Conservation (phyloP, 2,888 invertebrate genomes). For the Oscheius sp. region DNA sequence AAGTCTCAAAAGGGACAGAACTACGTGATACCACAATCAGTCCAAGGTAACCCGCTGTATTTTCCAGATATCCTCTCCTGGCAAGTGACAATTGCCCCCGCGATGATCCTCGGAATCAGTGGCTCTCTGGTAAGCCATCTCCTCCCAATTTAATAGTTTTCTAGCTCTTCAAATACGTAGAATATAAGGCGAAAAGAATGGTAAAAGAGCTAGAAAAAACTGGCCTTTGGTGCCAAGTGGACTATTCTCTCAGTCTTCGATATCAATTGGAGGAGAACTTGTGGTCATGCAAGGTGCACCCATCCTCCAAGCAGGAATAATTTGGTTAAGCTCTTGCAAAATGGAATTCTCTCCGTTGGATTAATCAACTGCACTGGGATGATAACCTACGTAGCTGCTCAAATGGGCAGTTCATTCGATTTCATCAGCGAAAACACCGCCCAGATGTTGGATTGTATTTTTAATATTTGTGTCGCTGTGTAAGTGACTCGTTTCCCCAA, state of each 20-base stretch:
- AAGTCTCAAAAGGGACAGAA: no score
- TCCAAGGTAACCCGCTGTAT: no score
- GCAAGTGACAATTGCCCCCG: no score
- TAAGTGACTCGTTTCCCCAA: not conserved
- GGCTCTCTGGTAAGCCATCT: not conserved
- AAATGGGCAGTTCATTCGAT: not conserved
- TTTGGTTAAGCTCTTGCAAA: not conserved
- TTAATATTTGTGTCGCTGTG: conserved; percentile 4
- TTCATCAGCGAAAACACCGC: not conserved
- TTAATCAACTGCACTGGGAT: not conserved
- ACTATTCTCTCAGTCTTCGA: not conserved
- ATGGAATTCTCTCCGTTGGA: not conserved
- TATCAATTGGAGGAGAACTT: conserved; percentile 16
- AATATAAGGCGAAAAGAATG: not conserved
- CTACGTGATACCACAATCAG: no score
- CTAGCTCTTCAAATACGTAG: not conserved
- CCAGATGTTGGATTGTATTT: not conserved
- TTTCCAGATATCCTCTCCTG: no score
- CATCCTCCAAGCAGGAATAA: no score
- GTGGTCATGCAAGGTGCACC: not conserved
- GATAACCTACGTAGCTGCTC: not conserved
- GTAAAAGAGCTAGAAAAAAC: not conserved
- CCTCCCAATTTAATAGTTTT: not conserved
- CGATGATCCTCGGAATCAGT: not conserved
- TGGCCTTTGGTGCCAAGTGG: not conserved